Base-by-base conservation (phyloP, 1,140 invertebrate species). In the Phthorimaea operculella region DNA sequence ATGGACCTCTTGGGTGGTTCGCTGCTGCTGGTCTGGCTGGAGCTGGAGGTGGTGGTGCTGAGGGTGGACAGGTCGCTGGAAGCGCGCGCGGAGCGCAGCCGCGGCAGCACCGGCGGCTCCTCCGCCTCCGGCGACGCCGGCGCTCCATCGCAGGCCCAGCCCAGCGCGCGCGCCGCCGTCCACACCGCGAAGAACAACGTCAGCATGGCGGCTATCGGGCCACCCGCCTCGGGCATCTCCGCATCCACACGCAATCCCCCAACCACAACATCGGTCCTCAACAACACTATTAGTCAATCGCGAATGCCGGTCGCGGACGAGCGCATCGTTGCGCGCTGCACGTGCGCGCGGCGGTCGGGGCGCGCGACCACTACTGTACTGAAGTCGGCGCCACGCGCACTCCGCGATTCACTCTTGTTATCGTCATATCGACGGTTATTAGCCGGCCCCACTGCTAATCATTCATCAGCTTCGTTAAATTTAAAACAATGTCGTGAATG, bases 1-100 rank as follows among this genome's bases (percentile, higher is more conserved):
- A 60, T 80, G 55, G 79, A 85, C 82, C 82, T 85, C 75, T 82
- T 85, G n/a, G 72, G 62, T 50, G 75, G 62, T 57, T 83, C 79
- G 49, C 76, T 69, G 57, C 64, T 74, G 66, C 74, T 81, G 54
- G 79, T 83, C 64, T 81, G 79, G 63, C 80, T 83, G 71, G 79
- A 81, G 68, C 76, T 82, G 61, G 80, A 76, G 66, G 79, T 83
- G 73, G 79, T 81, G 50, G 78, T 75, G 72, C 82, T 85, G 62
- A 85, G 76, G 12, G 79, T 83, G 58, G 79, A 83, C 0, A 85
- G 77, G 63, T 85, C 82, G 63, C 79, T 80, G 85, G 89, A 88
- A 85, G 89, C 79, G 86, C 89, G 83, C 72, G 87, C 84, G 66
- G 88, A 84, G 82, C 87, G 74, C 84, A 89, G 70, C 62, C 81